Evolutionary conservation across 2,113 vertebrate genomes (phyloP), one percentile per base, ranked within the genome.

Genomic region (Hippocampus guttulatus): DNA sequence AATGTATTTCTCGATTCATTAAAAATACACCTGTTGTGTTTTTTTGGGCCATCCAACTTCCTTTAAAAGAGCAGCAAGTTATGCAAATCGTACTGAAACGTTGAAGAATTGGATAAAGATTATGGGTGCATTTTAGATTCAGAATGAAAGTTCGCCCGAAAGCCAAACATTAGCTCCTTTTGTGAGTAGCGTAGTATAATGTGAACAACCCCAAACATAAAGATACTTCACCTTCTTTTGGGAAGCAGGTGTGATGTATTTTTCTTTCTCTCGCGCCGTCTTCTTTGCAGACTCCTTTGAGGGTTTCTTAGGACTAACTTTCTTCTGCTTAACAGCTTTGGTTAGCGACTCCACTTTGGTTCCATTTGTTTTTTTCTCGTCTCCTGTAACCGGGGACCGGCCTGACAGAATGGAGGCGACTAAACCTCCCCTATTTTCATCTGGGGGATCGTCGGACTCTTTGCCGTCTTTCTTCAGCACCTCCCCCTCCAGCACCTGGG

Each of bases 401-500:
- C 83, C 84, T 15, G 86, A 81, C 33, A 89, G 79, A 62, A 89
- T 74, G 68, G 92, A 91, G 5, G 85, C 84, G 18, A 89, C 85
- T 60, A 85, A 83, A 33, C 87, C 87, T 52, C 90, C 91, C 55
- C 85, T 68, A 76, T 92, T 90, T 66, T 85, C 89, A 76, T 84
- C 54, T 33, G 85, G 67, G 47, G 82, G 61, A 64, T 64, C 68
- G 23, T 92, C 92, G 16, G 85, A 76, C 1, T 65, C 30, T 69
- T 70, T 66, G 62, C 75, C 81, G 76, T 89, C 88, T 90, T 81
- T 91, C 92, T 91, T 90, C 90, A 83, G 47, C 85, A 86, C 90
- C 82, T 85, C 85, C 90, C 91, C 90, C 89, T 94, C 15, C 75
- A 88, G 84, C 75, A 91, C 87, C 82, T 90, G 84, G 67, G 89